Base-by-base conservation (phyloP, 2,113 vertebrate species). In the Ariopsis seemanni region DNA sequence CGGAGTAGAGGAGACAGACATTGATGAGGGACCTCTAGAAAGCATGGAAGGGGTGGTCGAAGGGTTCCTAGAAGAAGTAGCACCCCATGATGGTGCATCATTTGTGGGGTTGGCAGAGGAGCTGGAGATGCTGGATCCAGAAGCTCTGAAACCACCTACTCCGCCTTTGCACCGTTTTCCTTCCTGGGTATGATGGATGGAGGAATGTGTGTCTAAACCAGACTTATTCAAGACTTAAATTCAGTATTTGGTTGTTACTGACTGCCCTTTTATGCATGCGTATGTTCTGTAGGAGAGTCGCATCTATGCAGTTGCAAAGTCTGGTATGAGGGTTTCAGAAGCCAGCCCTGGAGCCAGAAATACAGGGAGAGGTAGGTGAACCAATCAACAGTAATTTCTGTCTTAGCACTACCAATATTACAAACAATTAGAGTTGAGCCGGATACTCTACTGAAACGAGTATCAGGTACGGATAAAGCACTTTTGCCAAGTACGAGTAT, bases 281-380 rank as follows among this genome's bases (percentile, higher is more conserved):
- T 74, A 88, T 20, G 34, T 89, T 48, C 92, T 95, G 60, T 92
- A 98, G 97, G 97, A 97, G 91, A 96, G 96, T 91, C 96, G 96
- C 50, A 98, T 98, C 91, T 98, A 98, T 34, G 96, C 96, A 25
- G 95, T 98, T 85, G 97, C 97, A 5, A 97, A 96, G 86, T 96
- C 96, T 88, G 97, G 97, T 86, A 95, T 98, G 96, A 95, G 96
- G 87, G 93, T 97, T 17, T 98, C 97, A 11, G 97, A 97, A 92
- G 94, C 93, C 25, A 78, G 92, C 52, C 53, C 88, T 30, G 94
- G 91, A 91, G 92, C 92, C 85, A 94, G 95, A 53, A 89, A 93
- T 82, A 91, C 93, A 2, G 95, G 89, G 52, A 93, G 92, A 94
- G 94, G 97, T 97, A 62, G 14, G 18, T 87, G 48, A 60, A 67